Percentiles rank a stretch among this genome's conserved stretches.
Conservation (phyloP, 2,113 vertebrate genomes). For the Macrotis lagotis region DNA sequence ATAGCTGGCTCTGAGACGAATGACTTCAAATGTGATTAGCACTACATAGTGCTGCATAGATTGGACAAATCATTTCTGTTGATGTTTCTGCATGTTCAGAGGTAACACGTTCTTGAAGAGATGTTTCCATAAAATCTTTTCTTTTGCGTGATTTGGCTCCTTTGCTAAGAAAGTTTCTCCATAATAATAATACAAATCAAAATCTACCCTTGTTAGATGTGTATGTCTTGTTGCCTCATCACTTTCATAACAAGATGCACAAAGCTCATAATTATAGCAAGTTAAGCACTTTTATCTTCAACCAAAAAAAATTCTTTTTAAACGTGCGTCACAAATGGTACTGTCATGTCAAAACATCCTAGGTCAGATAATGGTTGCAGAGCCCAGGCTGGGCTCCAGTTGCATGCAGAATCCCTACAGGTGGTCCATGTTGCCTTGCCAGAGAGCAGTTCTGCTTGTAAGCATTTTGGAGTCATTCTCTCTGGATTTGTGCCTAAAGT, state of each 20-base stretch:
- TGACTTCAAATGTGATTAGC: slow-evolving; percentile 95
- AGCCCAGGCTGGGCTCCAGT: background rate
- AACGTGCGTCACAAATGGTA: slow-evolving; percentile 82
- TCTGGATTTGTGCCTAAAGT: background rate
- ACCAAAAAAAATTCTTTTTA: slow-evolving; percentile 96
- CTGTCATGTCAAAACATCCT: background rate
- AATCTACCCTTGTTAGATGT: slow-evolving; percentile 86
- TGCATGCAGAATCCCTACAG: background rate
- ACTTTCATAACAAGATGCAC: slow-evolving; percentile 96
- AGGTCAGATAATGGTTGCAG: background rate
- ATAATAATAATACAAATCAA: slow-evolving; percentile 96
- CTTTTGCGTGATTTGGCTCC: slow-evolving; percentile 94
- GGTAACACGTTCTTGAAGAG: slow-evolving; percentile 95
- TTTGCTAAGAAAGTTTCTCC: slow-evolving; percentile 96
- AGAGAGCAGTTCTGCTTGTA: background rate
- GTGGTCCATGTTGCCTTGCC: background rate
- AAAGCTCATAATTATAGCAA: slow-evolving; percentile 96
- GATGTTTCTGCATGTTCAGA: slow-evolving; percentile 94
- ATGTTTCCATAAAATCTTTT: slow-evolving; percentile 94
- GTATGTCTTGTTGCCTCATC: slow-evolving; percentile 92
- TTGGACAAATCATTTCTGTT: slow-evolving; percentile 98
- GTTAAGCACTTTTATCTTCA: slow-evolving; percentile 96
- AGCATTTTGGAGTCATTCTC: background rate
- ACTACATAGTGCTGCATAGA: slow-evolving; percentile 98
- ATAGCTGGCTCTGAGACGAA: slow-evolving; percentile 96